Percentiles rank a stretch among this genome's conserved stretches.
These are phyloP conservation scores for Catharus bicknelli DNA, from an alignment of 2,113 vertebrate species.

Conservation along the genomic window DNA sequence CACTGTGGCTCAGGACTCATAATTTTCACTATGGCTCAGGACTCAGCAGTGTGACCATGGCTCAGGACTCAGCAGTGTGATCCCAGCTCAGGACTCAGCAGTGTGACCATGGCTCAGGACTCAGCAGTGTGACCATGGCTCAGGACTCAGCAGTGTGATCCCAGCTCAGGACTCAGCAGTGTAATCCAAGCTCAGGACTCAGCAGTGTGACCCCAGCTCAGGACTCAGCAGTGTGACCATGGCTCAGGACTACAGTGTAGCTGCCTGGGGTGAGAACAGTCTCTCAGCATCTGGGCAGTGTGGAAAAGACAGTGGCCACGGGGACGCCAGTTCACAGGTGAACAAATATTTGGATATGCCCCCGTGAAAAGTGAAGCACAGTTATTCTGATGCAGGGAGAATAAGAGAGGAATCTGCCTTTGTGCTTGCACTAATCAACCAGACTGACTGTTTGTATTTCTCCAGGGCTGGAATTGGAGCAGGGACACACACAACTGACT, in stretches of 20 bases:
- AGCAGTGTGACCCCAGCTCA: neutral
- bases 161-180: neutral
- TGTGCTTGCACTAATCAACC: neutral
- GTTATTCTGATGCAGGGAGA: neutral
- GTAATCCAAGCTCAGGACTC: neutral
- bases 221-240: too few relatives aligned
- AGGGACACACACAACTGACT: neutral
- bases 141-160: neutral
- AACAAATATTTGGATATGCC: neutral
- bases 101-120: neutral
- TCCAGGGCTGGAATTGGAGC: neutral
- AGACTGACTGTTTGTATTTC: slow-evolving; percentile 5
- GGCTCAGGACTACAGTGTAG: too few relatives aligned
- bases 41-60: neutral
- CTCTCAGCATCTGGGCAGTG: neutral
- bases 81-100: neutral
- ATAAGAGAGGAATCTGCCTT: neutral
- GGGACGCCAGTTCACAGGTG: neutral
- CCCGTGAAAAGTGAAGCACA: neutral
- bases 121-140: neutral
- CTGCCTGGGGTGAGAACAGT: neutral
- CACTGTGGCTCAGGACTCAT: neutral
- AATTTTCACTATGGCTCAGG: neutral
- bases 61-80: neutral
- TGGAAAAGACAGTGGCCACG: neutral